Percentiles rank a stretch among this genome's conserved stretches.
Conservation (phyloP, 2,113 vertebrate genomes). For the Seriola quinqueradiata region DNA sequence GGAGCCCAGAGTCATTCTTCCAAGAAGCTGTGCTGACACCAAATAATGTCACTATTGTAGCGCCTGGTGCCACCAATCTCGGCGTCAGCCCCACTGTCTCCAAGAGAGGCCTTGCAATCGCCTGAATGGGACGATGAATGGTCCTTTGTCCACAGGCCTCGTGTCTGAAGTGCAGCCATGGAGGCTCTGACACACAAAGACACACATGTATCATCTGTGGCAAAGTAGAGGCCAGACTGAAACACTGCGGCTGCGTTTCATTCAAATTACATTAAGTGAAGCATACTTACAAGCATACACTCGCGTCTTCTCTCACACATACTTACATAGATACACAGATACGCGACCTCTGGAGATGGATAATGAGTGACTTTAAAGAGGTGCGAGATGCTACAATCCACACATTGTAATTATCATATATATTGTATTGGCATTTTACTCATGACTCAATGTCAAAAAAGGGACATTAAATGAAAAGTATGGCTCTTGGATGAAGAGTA, state of each 20-base stretch:
- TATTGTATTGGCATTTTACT: slow-evolving; percentile 72
- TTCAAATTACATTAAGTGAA: slow-evolving; percentile 57
- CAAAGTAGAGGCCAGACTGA: slow-evolving; percentile 44
- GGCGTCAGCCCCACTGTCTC: slow-evolving; percentile 74
- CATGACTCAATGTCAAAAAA: slow-evolving; percentile 66
- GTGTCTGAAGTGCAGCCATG: slow-evolving; percentile 74
- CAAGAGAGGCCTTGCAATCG: slow-evolving; percentile 33
- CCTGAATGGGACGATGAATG: slow-evolving; percentile 73
- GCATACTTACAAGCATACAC: slow-evolving; percentile 39
- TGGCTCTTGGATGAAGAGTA: slow-evolving; percentile 36
- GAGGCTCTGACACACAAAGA: slow-evolving; percentile 39
- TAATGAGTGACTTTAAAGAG: slow-evolving; percentile 71
- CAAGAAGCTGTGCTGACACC: slow-evolving; percentile 46
- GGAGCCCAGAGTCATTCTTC: slow-evolving; percentile 44
- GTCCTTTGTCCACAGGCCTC: slow-evolving; percentile 73
- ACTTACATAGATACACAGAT: slow-evolving; percentile 8
- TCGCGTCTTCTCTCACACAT: neutral
- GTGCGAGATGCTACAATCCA: slow-evolving; percentile 54
- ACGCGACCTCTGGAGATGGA: slow-evolving; percentile 38
- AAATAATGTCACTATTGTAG: slow-evolving; percentile 76
- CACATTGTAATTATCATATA: slow-evolving; percentile 77
- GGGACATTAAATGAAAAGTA: slow-evolving; percentile 66
- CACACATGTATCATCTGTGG: slow-evolving; percentile 6
- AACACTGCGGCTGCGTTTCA: slow-evolving; percentile 31
- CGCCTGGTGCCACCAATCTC: slow-evolving; percentile 50